Evolutionary conservation across 1,140 invertebrate species (phyloP).

Genomic region (Drosophila setifemur): DNA sequence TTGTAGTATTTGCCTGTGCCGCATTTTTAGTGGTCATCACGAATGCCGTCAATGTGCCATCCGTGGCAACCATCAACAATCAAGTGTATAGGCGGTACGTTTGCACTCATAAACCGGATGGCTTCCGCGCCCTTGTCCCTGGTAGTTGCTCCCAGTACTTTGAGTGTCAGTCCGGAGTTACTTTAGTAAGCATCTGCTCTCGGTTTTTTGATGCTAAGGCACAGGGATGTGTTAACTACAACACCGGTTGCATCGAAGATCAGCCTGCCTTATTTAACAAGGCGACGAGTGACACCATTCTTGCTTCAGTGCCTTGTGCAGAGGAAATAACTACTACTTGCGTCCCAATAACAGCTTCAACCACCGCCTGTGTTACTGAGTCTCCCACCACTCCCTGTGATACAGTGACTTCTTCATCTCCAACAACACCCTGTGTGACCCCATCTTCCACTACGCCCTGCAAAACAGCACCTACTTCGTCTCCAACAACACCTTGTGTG

Average conservation of each 20-base stretch:
- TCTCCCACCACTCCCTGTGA: background rate
- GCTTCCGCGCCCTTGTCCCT: slow-evolving; percentile 65
- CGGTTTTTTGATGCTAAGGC: slow-evolving; percentile 59
- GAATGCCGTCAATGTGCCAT: slow-evolving; percentile 44
- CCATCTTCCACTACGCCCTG: slow-evolving; percentile 7
- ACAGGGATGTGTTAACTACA: slow-evolving; percentile 59
- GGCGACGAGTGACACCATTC: background rate
- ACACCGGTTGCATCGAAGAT: slow-evolving; percentile 57
- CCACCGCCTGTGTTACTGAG: background rate
- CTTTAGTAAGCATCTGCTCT: slow-evolving; percentile 46
- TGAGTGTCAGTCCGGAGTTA: slow-evolving; percentile 57
- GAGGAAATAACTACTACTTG: slow-evolving; percentile 32
- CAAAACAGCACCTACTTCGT: background rate
- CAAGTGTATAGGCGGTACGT: slow-evolving; percentile 58
- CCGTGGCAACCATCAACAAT: slow-evolving; percentile 47
- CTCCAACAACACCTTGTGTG: slow-evolving; percentile 1
- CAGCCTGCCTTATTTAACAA: background rate
- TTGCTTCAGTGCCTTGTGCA: slow-evolving; percentile 12
- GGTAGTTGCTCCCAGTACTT: slow-evolving; percentile 75
- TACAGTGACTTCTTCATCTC: background rate
- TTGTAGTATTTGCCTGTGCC: slow-evolving; percentile 52
- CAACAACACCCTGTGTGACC: slow-evolving; percentile 21
- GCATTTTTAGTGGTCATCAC: slow-evolving; percentile 38
- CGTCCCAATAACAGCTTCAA: background rate
- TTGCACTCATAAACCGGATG: slow-evolving; percentile 54